Evolutionary conservation across 2,797 vertebrate species (phyloP).

Genomic region (Gobionotothen gibberifrons): DNA sequence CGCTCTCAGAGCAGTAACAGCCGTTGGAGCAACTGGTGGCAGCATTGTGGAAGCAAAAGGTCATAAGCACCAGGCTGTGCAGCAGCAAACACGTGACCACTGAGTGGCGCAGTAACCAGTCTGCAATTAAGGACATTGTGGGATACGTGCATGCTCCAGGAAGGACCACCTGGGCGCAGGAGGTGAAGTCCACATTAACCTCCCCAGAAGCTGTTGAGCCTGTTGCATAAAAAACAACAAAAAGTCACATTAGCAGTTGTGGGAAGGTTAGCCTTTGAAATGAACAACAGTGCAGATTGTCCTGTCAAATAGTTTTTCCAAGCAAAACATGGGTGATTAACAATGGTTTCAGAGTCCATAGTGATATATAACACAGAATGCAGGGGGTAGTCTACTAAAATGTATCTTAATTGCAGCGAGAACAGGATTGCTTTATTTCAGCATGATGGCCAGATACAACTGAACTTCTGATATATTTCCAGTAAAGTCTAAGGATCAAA

Average conservation of each 20-base stretch:
- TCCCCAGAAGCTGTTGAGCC: constrained; percentile 62
- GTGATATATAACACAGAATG: constrained; percentile 60
- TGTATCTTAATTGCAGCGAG: constrained; percentile 69
- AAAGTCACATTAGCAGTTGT: constrained; percentile 18
- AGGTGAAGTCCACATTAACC: constrained; percentile 65
- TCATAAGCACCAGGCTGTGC: constrained; percentile 90
- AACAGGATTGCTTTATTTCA: constrained; percentile 44
- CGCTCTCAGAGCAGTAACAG: constrained; percentile 91
- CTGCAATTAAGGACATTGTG: constrained; percentile 79
- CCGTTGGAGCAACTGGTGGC: constrained; percentile 88
- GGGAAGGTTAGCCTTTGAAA: constrained; percentile 4
- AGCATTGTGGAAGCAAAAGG: constrained; percentile 84
- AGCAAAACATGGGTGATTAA: constrained; percentile 35
- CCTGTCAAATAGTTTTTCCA: not conserved
- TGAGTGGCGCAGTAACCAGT: constrained; percentile 83
- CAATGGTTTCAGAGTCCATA: constrained; percentile 42
- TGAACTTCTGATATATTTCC: constrained; percentile 38
- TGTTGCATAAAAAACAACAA: constrained; percentile 55
- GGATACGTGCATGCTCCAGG: constrained; percentile 75
- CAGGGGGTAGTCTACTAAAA: constrained; percentile 19
- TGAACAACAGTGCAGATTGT: constrained; percentile 10
- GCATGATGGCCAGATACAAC: constrained; percentile 35
- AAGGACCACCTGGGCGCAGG: constrained; percentile 56
- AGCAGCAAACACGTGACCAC: constrained; percentile 88
- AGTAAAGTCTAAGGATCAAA: constrained; percentile 61